Percentiles rank a stretch among this genome's conserved stretches.
Evolutionary conservation across 2,888 invertebrate species (phyloP).

Genomic region (Nephrocerus scutellatus): DNA sequence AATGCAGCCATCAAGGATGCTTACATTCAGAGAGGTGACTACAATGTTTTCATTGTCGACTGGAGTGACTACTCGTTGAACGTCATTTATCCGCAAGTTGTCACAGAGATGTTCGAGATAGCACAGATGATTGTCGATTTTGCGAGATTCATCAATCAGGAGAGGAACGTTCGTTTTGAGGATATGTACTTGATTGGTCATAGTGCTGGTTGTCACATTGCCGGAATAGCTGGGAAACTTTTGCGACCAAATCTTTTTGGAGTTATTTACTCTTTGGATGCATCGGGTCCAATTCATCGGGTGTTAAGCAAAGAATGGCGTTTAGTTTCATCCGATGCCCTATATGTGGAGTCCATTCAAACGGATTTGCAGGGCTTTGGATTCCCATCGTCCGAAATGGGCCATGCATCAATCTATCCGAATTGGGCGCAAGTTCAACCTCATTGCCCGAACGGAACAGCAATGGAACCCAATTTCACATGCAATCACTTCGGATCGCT

Average conservation of each 20-base stretch:
- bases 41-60: conserved; percentile 40
- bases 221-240: conserved; percentile 37
- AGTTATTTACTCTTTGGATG: conserved; percentile 44
- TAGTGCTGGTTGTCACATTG: conserved; percentile 44
- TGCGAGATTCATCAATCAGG: conserved; percentile 34
- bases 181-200: conserved; percentile 43
- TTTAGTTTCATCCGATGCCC: conserved; percentile 39
- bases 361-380: conserved; percentile 39
- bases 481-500: conserved; percentile 38
- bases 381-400: conserved; percentile 35
- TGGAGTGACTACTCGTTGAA: conserved; percentile 37
- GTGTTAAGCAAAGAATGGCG: conserved; percentile 28
- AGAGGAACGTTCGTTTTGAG: conserved; percentile 27
- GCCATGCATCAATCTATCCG: conserved; percentile 44
- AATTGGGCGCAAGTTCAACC: conserved; percentile 45
- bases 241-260: conserved; percentile 28
- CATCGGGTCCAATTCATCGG: conserved; percentile 40
- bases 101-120: conserved; percentile 33
- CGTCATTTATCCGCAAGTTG: conserved; percentile 33
- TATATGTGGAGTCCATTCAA: conserved; percentile 45
- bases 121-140: conserved; percentile 33
- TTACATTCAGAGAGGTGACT: conserved; percentile 34
- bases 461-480: conserved; percentile 35
- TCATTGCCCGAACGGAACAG: conserved; percentile 41
- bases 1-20: conserved; percentile 40